Conservation (phyloP, 2,113 vertebrate genomes). For the Sprattus sprattus region DNA sequence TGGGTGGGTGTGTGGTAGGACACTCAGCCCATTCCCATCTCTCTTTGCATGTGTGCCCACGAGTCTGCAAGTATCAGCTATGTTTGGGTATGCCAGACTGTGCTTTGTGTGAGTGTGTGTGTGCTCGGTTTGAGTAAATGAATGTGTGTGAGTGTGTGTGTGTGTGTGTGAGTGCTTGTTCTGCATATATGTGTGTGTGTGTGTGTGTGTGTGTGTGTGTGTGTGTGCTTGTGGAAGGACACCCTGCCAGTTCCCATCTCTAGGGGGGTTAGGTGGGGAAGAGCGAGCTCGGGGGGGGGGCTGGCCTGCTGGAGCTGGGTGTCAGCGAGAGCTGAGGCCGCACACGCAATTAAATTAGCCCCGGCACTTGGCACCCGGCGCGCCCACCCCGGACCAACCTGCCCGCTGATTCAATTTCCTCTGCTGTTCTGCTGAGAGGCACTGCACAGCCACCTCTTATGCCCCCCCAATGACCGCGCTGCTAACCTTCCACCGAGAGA, state of each 20-base stretch:
- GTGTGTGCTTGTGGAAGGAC: not conserved
- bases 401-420: slow-evolving; percentile 58
- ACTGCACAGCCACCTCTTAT: slow-evolving; percentile 35
- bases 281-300: not conserved
- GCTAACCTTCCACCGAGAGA: slow-evolving; percentile 26
- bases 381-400: slow-evolving; percentile 36
- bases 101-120: not conserved
- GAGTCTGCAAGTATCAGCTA: not conserved
- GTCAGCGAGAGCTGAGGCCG: slow-evolving; percentile 34
- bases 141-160: not conserved
- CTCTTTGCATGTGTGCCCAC: not conserved
- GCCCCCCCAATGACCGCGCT: slow-evolving; percentile 30
- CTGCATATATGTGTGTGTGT: not conserved
- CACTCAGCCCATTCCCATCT: too few species aligned
- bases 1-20: too few species aligned
- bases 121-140: not conserved
- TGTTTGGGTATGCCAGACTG: not conserved
- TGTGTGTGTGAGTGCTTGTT: not conserved
- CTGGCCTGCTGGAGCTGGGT: not conserved
- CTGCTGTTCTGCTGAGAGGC: slow-evolving; percentile 45
- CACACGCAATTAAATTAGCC: slow-evolving; percentile 55
- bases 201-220: not conserved
- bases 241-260: not conserved
- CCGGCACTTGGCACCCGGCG: slow-evolving; percentile 39
- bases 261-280: not conserved